Evolutionary conservation across 2,888 invertebrate species (phyloP).

Genomic region (Entomobrya multifasciata): DNA sequence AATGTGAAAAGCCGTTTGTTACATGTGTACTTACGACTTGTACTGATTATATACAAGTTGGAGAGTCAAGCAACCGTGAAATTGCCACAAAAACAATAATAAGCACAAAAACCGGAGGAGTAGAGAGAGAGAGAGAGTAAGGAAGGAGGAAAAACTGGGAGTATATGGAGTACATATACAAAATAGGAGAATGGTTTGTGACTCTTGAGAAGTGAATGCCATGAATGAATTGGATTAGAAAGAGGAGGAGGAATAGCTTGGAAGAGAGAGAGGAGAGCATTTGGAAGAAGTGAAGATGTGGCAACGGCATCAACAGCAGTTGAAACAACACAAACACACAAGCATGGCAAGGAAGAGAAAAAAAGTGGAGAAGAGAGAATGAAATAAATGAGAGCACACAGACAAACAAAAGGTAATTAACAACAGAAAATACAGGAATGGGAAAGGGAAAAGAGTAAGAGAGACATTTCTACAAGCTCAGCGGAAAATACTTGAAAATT

Average conservation of each 20-base stretch:
- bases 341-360: conserved; percentile 3
- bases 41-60: conserved; percentile 57
- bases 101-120: conserved; percentile 44
- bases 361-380: conserved; percentile 23
- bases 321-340: neutral
- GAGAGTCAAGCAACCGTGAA: conserved; percentile 70
- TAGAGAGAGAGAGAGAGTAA: neutral
- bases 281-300: neutral
- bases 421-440: conserved; percentile 58
- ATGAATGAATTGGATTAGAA: conserved; percentile 70
- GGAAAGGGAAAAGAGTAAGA: conserved; percentile 46
- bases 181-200: neutral
- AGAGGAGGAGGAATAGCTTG: conserved; percentile 59
- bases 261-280: conserved; percentile 7
- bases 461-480: conserved; percentile 60
- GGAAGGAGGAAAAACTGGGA: neutral
- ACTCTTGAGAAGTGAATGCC: conserved; percentile 25
- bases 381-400: conserved; percentile 67
- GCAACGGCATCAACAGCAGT: conserved; percentile 34
- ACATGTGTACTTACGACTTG: conserved; percentile 48
- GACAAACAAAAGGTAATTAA: conserved; percentile 72
- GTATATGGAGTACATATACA: neutral
- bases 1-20: conserved; percentile 50
- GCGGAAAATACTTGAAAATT: conserved; percentile 63
- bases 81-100: conserved; percentile 71